phyloP scores from a whole-genome alignment of 1,140 invertebrate genomes.

The Drosophila asahinai region DNA sequence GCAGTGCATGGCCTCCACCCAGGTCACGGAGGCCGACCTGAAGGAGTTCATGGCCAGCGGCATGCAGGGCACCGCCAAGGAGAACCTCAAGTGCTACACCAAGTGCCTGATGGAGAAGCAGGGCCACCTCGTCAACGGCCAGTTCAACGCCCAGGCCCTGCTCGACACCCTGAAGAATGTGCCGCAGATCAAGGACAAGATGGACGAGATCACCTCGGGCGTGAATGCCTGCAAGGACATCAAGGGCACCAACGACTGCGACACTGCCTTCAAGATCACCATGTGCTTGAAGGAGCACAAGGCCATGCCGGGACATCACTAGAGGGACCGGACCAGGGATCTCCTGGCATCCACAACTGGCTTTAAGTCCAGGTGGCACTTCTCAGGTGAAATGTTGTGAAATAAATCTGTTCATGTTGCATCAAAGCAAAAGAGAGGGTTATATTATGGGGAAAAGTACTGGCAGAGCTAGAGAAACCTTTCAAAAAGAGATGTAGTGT shows the following conservation, averaged over 20 bases:
- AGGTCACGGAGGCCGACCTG: slow-evolving; percentile 60
- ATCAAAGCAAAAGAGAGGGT: slow-evolving; percentile 32
- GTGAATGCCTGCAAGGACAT: slow-evolving; percentile 69
- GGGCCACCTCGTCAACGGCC: slow-evolving; percentile 65
- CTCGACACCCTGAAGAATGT: slow-evolving; percentile 54
- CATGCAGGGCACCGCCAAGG: slow-evolving; percentile 55
- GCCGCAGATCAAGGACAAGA: slow-evolving; percentile 59
- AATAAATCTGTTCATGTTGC: slow-evolving; percentile 59
- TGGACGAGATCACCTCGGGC: slow-evolving; percentile 60
- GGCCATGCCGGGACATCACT: slow-evolving; percentile 36
- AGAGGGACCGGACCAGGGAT: not conserved
- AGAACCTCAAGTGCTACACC: slow-evolving; percentile 69
- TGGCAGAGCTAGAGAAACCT: too few species aligned
- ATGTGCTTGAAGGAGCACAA: slow-evolving; percentile 78
- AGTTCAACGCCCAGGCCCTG: slow-evolving; percentile 63
- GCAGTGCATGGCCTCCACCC: slow-evolving; percentile 64
- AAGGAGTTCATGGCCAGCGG: slow-evolving; percentile 63
- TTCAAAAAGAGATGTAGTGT: too few species aligned
- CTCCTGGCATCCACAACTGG: too few species aligned
- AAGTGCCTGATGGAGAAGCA: slow-evolving; percentile 80
- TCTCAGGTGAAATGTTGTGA: slow-evolving; percentile 27
- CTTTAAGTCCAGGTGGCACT: not conserved
- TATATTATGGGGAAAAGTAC: not conserved
- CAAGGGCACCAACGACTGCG: slow-evolving; percentile 71
- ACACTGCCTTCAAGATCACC: slow-evolving; percentile 72